Evolutionary conservation across 2,888 invertebrate species (phyloP).

Genomic region (Rotaria socialis): DNA sequence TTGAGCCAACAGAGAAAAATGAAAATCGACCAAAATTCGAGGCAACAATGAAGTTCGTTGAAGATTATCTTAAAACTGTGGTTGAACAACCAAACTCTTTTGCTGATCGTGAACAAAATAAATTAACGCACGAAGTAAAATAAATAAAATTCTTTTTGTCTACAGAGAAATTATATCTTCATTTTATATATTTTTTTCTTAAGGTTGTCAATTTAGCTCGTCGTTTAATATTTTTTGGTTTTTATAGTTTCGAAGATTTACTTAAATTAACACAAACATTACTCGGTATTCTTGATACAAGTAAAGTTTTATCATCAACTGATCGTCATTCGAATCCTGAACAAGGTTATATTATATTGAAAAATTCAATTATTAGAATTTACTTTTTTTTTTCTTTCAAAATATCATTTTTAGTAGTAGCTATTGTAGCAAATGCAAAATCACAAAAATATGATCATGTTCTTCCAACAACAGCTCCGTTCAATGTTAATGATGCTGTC

Average conservation of each 20-base stretch:
- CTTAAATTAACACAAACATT: constrained; percentile 86
- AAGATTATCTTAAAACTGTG: constrained; percentile 85
- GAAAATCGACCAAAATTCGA: constrained; percentile 42
- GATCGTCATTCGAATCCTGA: background rate
- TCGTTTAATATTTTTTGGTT: constrained; percentile 94
- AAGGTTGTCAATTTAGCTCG: constrained; percentile 92
- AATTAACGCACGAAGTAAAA: constrained; percentile 84
- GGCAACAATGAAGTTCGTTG: constrained; percentile 67
- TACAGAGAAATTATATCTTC: no score
- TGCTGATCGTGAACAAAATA: constrained; percentile 90
- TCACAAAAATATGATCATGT: constrained; percentile 2
- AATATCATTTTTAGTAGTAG: background rate
- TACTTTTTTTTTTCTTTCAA: no score
- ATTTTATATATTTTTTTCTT: constrained; percentile 49
- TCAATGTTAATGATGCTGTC: background rate
- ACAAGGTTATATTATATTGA: background rate
- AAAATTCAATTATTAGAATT: no score
- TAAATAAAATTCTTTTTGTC: background rate
- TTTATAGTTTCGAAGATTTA: constrained; percentile 90
- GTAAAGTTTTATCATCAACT: background rate
- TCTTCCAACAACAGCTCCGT: background rate
- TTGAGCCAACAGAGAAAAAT: background rate
- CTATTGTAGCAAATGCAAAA: background rate
- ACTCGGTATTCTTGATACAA: constrained; percentile 68
- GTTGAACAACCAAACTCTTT: constrained; percentile 76